Percentiles rank a stretch among this genome's conserved stretches.
phyloP scores from a whole-genome alignment of 2,113 vertebrate species.

The Cynopterus brachyotis region DNA sequence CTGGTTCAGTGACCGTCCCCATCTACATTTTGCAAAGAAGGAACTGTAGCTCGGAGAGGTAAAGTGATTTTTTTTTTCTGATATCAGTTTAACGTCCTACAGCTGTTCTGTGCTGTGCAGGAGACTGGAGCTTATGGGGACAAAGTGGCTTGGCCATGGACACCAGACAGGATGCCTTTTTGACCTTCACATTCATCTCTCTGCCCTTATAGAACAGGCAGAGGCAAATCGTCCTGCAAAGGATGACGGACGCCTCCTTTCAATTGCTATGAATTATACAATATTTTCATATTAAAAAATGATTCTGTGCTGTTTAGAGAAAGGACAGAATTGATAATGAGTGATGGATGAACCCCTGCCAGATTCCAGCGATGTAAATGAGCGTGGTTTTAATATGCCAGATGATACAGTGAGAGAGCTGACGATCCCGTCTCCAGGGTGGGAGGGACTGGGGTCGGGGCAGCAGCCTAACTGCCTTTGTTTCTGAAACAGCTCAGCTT shows the following conservation, averaged over 20 bases:
- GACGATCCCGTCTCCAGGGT: neutral
- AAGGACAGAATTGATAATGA: neutral
- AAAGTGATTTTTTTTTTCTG: neutral
- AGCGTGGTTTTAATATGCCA: neutral
- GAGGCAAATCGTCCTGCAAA: neutral
- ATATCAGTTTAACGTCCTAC: no score
- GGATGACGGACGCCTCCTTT: neutral
- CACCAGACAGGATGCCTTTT: neutral
- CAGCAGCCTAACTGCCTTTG: neutral
- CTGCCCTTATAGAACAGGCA: neutral
- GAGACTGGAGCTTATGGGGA: neutral
- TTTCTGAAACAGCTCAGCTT: neutral
- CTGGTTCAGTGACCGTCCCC: neutral
- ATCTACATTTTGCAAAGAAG: neutral
- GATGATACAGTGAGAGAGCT: neutral
- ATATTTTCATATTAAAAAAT: slow-evolving; percentile 29
- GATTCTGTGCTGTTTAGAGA: slow-evolving; percentile 1
- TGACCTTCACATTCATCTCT: neutral
- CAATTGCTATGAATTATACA: neutral
- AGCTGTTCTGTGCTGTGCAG: neutral
- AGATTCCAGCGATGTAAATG: neutral
- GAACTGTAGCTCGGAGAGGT: neutral
- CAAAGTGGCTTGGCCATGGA: neutral
- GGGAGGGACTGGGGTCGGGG: neutral
- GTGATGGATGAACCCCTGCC: neutral